Evolutionary conservation across 2,113 vertebrate genomes (phyloP), one percentile per base, ranked within the genome.

Genomic region (Amphiprion percula): DNA sequence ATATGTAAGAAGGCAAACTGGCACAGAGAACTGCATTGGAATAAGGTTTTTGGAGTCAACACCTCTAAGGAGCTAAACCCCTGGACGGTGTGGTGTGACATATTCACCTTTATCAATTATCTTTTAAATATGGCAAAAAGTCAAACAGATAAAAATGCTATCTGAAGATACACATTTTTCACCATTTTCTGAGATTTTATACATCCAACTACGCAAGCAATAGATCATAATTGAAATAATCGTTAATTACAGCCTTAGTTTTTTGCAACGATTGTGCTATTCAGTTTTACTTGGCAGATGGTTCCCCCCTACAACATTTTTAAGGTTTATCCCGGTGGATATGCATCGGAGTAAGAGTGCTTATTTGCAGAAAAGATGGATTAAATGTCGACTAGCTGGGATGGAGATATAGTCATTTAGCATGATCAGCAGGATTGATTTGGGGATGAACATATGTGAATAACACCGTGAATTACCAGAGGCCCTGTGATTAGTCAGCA

Each of bases 361-460:
- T 30, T 65, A 66, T 62, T 44, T 80, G 59, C 62, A 68, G 39
- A 67, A 71, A 73, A 65, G 79, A 50, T 30, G 28, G 50, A 82
- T 81, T 67, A 33, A 9, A 63, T 39, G 28, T 17, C 28, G 70
- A 17, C 72, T 60, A 67, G 67, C 61, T 68, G 76, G 28, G 54
- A 46, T 1, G 1, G 26, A 54, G 47, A 54, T 79, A 7, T 0
- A 75, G 59, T 63, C n/a, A 41, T 80, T 78, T 24, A 72, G 39
- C 7, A 10, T 23, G 39, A 82, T 82, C 74, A 76, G 72, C 64
- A 3, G 64, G 65, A 82, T 39, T 62, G 66, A 84, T 68, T 47
- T 62, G 65, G 55, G 67, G 61, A 83, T 87, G 66, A 88, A 83
- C 69, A 78, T 78, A 75, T 68, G 76, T 78, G 77, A 83, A 60